Evolutionary conservation across 2,797 vertebrate genomes (phyloP).

Genomic region (Glossophaga mutica): DNA sequence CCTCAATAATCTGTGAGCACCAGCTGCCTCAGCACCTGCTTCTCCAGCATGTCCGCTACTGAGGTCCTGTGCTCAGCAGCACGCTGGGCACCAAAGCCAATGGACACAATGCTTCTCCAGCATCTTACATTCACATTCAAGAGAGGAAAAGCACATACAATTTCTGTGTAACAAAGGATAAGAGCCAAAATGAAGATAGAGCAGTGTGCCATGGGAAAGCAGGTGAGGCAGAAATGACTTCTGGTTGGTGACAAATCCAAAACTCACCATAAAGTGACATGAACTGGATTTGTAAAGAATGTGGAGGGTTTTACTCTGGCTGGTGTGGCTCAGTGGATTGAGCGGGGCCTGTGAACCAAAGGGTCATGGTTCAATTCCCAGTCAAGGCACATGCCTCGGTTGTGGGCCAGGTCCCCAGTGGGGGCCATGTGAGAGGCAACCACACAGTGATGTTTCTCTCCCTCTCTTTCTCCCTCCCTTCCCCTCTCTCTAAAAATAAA

Average conservation of each 20-base stretch:
- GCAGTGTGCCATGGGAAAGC: not conserved
- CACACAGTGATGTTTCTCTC: too few relatives aligned
- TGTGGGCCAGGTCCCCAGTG: too few relatives aligned
- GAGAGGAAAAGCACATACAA: not conserved
- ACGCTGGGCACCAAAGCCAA: not conserved
- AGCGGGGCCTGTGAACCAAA: too few relatives aligned
- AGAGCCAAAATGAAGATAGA: not conserved
- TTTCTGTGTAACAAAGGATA: not conserved
- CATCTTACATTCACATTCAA: not conserved
- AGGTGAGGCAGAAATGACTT: not conserved
- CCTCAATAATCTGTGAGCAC: accelerated
- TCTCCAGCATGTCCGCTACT: not conserved
- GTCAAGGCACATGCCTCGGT: too few relatives aligned
- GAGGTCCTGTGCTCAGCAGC: not conserved
- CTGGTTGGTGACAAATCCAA: not conserved
- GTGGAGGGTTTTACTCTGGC: not conserved
- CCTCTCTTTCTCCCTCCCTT: too few relatives aligned
- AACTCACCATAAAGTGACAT: not conserved
- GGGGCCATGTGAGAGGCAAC: too few relatives aligned
- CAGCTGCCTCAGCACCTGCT: not conserved
- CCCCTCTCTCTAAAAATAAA: too few relatives aligned
- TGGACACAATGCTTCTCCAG: not conserved
- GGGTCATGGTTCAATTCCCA: too few relatives aligned
- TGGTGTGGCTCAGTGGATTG: too few relatives aligned
- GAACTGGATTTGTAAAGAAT: not conserved